Base-by-base conservation (phyloP, 1,140 invertebrate genomes). In the Monochamus saltuarius region DNA sequence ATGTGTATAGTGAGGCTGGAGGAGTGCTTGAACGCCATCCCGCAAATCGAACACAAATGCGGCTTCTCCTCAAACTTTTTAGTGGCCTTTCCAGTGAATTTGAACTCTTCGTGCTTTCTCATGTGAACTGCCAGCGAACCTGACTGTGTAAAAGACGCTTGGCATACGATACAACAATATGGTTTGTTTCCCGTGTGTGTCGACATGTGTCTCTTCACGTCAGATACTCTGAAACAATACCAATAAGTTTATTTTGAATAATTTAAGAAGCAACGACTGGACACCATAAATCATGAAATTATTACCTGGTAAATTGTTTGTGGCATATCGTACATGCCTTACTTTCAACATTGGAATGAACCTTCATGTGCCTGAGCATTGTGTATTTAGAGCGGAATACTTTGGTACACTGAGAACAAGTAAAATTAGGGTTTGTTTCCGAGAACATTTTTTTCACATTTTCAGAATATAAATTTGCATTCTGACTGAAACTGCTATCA, bases 101-200 rank as follows among this genome's bases (percentile, higher is more conserved):
- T 64, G 38, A 47, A 55, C 38, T 59, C 39, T 29, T 62, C 14
- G 51, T 77, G 77, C 8, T 69, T 74, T 17, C 71, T 64, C 61
- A 73, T 69, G 49, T 85, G 84, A 29, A 78, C 68, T 38, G 76
- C 79, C 43, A 83, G 59, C 4, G 80, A 82, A 0, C 82, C 81
- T 14, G 80, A 74, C 63, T 86, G 85, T 0, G 82, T 81, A 66
- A 85, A 87, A 2, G 74, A 66, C 38, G 79, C 79, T 1, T 80
- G 71, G 65, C 85, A 86, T 8, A 82, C 71, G n/a, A 67, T 72
- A 70, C 87, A 89, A 68, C 83, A 83, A 65, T 85, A 85, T 0
- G 87, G 87, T 70, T 85, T 85, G 65, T 89, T 85, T 0, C 88
- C 88, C 3, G 87, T 89, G 70, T 90, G 88, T 45, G 81, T 83